These are phyloP conservation scores for Cephalopholis sonnerati DNA, from an alignment of 2,113 vertebrate genomes.

Conservation along the genomic window DNA sequence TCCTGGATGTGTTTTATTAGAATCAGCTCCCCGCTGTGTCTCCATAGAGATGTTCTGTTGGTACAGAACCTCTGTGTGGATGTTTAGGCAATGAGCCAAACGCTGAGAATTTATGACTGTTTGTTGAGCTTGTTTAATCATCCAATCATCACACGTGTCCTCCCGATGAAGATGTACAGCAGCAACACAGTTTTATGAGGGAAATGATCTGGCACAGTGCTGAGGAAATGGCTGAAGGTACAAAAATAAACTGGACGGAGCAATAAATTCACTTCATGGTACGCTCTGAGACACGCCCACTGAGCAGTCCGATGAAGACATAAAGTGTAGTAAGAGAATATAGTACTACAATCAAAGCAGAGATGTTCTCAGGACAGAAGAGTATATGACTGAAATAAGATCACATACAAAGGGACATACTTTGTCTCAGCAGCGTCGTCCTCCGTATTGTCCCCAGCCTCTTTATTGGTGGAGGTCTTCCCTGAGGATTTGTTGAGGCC, in stretches of 20 bases:
- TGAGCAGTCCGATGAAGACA: background rate
- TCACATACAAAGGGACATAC: conserved; percentile 25
- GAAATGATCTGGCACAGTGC: background rate
- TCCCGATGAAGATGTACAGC: conserved; percentile 7
- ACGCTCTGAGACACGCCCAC: background rate
- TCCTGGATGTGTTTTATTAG: background rate
- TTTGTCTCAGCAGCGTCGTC: conserved; percentile 79
- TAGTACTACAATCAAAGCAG: background rate
- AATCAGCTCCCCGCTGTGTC: background rate
- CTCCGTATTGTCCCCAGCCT: conserved; percentile 80
- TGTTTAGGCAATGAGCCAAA: conserved; percentile 18
- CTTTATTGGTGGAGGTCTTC: conserved; percentile 78
- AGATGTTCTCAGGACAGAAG: background rate
- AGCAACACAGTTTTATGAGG: conserved; percentile 6
- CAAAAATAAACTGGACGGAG: background rate
- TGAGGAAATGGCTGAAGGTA: background rate
- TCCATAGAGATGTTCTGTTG: background rate
- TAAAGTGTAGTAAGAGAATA: background rate
- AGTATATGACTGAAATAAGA: background rate
- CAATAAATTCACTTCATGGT: conserved; percentile 10
- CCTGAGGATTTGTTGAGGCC: conserved; percentile 86
- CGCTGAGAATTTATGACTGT: background rate
- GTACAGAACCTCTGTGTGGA: background rate
- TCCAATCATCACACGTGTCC: conserved; percentile 18
- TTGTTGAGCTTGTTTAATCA: conserved; percentile 35